phyloP scores from a whole-genome alignment of 37 sponge, comb jelly and placozoan species.

The Spongilla lacustris region DNA sequence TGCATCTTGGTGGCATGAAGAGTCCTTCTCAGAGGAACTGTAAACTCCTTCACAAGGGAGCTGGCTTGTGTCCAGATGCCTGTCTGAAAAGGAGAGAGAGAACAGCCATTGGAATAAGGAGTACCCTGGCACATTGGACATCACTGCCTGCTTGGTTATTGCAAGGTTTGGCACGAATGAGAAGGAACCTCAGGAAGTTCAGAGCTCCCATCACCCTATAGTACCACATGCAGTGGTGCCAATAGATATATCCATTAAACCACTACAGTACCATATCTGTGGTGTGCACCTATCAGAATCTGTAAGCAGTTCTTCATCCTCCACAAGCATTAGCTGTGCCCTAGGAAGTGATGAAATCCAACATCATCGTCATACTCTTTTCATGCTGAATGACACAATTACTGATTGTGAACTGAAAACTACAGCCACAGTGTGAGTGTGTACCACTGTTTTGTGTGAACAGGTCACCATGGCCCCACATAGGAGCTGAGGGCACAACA shows the following conservation, averaged over 20 bases:
- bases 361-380: conserved; percentile 20
- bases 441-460: conserved; percentile 26
- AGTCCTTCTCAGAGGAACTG: conserved; percentile 12
- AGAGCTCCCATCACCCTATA: conserved; percentile 65
- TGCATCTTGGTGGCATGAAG: conserved; percentile 15
- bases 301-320: conserved; percentile 34
- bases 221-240: too few species aligned
- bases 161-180: conserved; percentile 52
- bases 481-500: conserved; percentile 16
- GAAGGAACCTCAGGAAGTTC: conserved; percentile 68
- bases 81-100: conserved; percentile 12
- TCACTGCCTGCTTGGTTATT: conserved; percentile 33
- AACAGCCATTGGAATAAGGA: background rate
- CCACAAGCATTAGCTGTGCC: conserved; percentile 14
- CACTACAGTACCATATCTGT: too few species aligned
- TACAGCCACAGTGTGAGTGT: background rate
- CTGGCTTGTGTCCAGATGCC: conserved; percentile 38
- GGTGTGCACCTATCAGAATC: conserved; percentile 58
- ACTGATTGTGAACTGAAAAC: background rate
- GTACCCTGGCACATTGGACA: too few species aligned
- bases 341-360: conserved; percentile 34
- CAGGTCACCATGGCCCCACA: conserved; percentile 24
- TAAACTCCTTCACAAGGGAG: conserved; percentile 13
- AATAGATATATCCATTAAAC: too few species aligned
- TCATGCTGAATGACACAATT: conserved; percentile 35